Conservation (phyloP, 2,888 invertebrate genomes). For the Polyommatus icarus region DNA sequence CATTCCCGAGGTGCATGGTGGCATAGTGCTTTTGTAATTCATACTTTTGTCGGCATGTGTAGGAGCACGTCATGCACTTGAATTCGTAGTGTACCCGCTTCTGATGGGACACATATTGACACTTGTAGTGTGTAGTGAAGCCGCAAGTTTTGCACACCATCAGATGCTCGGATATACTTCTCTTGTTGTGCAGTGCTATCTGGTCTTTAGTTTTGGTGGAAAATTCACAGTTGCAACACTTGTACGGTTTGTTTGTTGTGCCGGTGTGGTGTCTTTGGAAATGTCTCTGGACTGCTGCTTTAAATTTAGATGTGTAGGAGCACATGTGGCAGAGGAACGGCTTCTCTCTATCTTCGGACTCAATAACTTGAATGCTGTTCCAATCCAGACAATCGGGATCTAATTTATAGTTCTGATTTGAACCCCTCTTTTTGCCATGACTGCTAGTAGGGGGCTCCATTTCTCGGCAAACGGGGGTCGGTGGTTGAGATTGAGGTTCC, state of each 20-base stretch:
- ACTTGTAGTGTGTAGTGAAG: constrained; percentile 56
- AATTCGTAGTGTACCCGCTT: constrained; percentile 53
- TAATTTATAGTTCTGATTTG: constrained; percentile 48
- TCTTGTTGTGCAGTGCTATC: constrained; percentile 60
- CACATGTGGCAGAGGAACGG: constrained; percentile 61
- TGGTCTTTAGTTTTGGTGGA: constrained; percentile 67
- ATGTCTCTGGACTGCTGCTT: constrained; percentile 64
- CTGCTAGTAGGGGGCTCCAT: not conserved
- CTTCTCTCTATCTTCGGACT: constrained; percentile 50
- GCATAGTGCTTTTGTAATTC: constrained; percentile 59
- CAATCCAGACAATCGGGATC: constrained; percentile 56
- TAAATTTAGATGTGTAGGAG: constrained; percentile 56
- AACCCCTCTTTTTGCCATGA: constrained; percentile 29
- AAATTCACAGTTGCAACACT: constrained; percentile 63
- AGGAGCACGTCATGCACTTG: constrained; percentile 55
- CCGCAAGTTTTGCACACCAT: constrained; percentile 51
- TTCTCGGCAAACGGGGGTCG: not conserved
- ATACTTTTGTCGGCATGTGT: constrained; percentile 56
- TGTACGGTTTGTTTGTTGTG: constrained; percentile 54
- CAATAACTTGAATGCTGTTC: constrained; percentile 57
- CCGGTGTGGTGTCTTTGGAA: constrained; percentile 63
- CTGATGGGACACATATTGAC: constrained; percentile 57
- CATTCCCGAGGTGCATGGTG: constrained; percentile 53
- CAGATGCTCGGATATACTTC: constrained; percentile 49
- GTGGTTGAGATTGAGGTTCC: not conserved